Conservation (phyloP, 2,888 invertebrate genomes). For the Barypeithes pellucidus region DNA sequence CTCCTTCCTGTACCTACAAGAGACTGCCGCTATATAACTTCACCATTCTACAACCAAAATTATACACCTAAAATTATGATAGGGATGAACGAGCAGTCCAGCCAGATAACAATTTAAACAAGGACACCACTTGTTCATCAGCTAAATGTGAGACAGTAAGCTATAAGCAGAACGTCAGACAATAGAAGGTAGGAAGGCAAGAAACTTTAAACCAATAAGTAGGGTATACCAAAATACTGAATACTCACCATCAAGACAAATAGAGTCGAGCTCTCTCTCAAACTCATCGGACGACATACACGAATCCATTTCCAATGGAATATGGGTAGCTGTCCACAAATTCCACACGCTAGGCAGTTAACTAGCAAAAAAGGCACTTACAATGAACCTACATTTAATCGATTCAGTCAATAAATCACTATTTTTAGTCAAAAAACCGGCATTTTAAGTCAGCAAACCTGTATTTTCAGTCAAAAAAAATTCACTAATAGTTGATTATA, state of each 20-base stretch:
- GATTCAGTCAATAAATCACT: not conserved
- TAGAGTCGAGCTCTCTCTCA: conserved; percentile 13
- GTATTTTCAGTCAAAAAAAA: conserved; percentile 6
- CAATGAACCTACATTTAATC: conserved; percentile 10
- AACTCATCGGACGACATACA: conserved; percentile 17
- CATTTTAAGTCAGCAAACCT: conserved; percentile 7
- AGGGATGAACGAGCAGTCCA: too few species aligned
- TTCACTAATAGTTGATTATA: conserved; percentile 3
- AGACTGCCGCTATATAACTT: too few species aligned
- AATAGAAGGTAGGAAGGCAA: too few species aligned
- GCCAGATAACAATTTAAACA: too few species aligned
- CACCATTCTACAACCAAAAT: too few species aligned
- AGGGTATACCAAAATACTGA: not conserved
- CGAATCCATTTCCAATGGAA: conserved; percentile 14
- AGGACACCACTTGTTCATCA: too few species aligned
- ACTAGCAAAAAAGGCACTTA: conserved; percentile 23
- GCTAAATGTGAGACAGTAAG: too few species aligned
- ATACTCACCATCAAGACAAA: conserved; percentile 17
- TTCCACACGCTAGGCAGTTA: conserved; percentile 20
- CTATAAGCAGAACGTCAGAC: too few species aligned
- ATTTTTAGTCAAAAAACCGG: conserved; percentile 5
- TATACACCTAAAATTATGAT: too few species aligned
- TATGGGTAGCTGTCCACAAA: conserved; percentile 1
- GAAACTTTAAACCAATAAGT: too few species aligned
- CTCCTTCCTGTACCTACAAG: too few species aligned